Percentiles rank a stretch among this genome's conserved stretches.
These are phyloP conservation scores for Pinna nobilis DNA, from an alignment of 1,140 invertebrate species.

Conservation along the genomic window DNA sequence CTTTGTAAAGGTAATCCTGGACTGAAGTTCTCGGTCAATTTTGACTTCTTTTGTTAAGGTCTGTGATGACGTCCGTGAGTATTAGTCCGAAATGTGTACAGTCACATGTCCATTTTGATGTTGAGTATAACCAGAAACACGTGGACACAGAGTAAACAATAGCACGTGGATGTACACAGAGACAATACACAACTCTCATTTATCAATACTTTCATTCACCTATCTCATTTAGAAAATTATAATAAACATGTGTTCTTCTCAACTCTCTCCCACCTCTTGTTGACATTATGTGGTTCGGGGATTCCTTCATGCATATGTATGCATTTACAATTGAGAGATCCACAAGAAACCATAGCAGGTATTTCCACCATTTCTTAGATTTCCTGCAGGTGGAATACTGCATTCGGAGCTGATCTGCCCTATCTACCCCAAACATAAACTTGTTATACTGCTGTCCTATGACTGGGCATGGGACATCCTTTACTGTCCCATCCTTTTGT, in stretches of 20 bases:
- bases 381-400: slow-evolving; percentile 18
- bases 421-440: slow-evolving; percentile 36
- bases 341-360: slow-evolving; percentile 33
- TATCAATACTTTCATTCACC: no score
- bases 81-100: no score
- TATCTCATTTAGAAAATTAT: no score
- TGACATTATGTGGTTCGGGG: neutral
- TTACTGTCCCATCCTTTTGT: slow-evolving; percentile 42
- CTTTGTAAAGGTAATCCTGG: no score
- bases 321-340: slow-evolving; percentile 23
- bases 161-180: no score
- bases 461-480: slow-evolving; percentile 16
- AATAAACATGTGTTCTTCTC: neutral
- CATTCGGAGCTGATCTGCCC: slow-evolving; percentile 22
- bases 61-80: no score
- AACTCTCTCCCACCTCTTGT: neutral
- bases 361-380: slow-evolving; percentile 31
- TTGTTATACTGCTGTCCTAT: slow-evolving; percentile 13
- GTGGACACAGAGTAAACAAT: no score
- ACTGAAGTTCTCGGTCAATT: no score
- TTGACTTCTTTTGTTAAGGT: no score
- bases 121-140: no score
- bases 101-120: no score
- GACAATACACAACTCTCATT: no score
- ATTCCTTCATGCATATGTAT: slow-evolving; percentile 18